A percentile compares a stretch with the other conserved stretches of the same genome.
phyloP scores from a whole-genome alignment of 1,140 invertebrate species.

The Heliconius congener region DNA sequence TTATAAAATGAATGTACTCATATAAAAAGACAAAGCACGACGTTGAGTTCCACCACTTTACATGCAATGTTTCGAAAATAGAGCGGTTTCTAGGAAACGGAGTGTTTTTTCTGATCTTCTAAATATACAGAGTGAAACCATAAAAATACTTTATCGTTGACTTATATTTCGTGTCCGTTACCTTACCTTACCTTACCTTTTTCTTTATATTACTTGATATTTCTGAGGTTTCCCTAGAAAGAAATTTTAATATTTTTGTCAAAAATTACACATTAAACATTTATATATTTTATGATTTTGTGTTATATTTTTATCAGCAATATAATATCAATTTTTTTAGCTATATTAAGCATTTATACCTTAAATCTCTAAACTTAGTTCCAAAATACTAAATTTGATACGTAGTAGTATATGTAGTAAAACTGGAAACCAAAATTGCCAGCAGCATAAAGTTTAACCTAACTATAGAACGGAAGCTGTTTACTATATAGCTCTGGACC shows the following conservation, averaged over 20 bases:
- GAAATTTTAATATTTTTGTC: background rate
- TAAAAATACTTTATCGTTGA: background rate
- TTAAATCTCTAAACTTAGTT: background rate
- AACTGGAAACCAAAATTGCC: constrained; percentile 3
- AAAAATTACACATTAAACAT: background rate
- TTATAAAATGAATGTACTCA: too few relatives aligned
- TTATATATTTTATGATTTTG: too few relatives aligned
- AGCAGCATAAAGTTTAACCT: constrained; percentile 31
- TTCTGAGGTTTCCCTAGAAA: background rate
- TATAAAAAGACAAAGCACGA: too few relatives aligned
- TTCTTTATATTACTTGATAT: background rate
- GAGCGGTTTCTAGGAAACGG: too few relatives aligned
- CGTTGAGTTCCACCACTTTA: too few relatives aligned
- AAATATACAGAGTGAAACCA: too few relatives aligned
- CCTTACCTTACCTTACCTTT: background rate
- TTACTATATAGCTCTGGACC: constrained; percentile 38
- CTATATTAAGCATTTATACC: background rate
- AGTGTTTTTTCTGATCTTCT: too few relatives aligned
- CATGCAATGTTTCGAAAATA: too few relatives aligned
- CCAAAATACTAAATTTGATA: constrained; percentile 7
- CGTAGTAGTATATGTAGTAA: background rate
- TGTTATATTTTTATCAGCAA: too few relatives aligned
- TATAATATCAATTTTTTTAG: too few relatives aligned
- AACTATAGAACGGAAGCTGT: constrained; percentile 41
- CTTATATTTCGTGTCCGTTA: background rate